Evolutionary conservation across 2,113 vertebrate genomes (phyloP).

Genomic region (Alces alces): DNA sequence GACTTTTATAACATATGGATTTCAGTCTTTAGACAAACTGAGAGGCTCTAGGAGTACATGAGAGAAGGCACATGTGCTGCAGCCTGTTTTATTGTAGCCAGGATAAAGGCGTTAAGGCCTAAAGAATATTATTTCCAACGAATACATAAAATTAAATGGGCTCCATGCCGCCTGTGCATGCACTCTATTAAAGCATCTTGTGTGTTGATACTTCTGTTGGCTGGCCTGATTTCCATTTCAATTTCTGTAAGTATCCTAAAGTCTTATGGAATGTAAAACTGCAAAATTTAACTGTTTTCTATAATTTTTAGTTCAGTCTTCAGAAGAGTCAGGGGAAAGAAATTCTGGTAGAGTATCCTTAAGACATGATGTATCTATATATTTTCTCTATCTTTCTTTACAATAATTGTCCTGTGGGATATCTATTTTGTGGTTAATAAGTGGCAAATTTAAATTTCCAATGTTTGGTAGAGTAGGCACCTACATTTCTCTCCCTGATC

Average conservation of each 20-base stretch:
- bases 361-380: background rate
- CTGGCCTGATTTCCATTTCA: conserved; percentile 22
- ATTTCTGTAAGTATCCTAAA: conserved; percentile 6
- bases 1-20: conserved; percentile 14
- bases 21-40: background rate
- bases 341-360: background rate
- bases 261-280: background rate
- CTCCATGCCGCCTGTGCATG: background rate
- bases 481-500: background rate
- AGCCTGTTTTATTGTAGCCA: background rate
- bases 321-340: background rate
- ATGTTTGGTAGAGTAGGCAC: background rate
- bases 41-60: background rate
- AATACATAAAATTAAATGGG: background rate
- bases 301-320: background rate
- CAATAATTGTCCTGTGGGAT: background rate
- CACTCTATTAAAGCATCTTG: background rate
- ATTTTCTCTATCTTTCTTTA: background rate
- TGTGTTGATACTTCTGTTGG: background rate
- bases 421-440: background rate
- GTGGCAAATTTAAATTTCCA: background rate
- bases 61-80: background rate
- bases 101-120: background rate
- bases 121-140: background rate
- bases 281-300: background rate